Conservation (phyloP, 2,113 vertebrate genomes). For the Epinephelus fuscoguttatus region DNA sequence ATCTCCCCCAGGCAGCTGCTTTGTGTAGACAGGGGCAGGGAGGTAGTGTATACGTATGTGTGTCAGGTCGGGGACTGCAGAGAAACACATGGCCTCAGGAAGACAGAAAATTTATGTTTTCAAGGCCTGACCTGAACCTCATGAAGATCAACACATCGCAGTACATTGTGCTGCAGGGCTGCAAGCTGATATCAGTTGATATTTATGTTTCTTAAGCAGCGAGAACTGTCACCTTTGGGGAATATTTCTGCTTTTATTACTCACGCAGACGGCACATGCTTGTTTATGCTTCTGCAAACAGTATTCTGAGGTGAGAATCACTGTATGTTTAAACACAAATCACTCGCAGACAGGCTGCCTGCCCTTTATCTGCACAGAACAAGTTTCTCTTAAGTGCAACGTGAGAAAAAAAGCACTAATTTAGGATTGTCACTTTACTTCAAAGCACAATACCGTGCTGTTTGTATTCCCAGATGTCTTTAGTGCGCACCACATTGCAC, state of each 20-base stretch:
- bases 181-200: constrained; percentile 6
- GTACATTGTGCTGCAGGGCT: not conserved
- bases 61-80: not conserved
- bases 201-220: constrained; percentile 13
- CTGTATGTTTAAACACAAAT: constrained; percentile 33
- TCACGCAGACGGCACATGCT: not conserved
- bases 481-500: not conserved
- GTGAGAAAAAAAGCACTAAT: constrained; percentile 17
- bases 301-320: constrained; percentile 3
- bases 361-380: constrained; percentile 19
- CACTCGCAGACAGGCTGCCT: constrained; percentile 18
- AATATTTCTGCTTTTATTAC: constrained; percentile 4
- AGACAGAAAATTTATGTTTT: constrained; percentile 10
- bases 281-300: constrained; percentile 33
- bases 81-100: constrained; percentile 41
- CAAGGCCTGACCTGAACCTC: constrained; percentile 6
- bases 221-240: constrained; percentile 34
- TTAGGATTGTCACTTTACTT: constrained; percentile 27
- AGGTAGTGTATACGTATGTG: constrained; percentile 13
- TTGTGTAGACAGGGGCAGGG: constrained; percentile 35
- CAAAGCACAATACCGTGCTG: not conserved
- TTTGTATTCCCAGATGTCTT: constrained; percentile 1
- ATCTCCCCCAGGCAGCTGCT: constrained; percentile 54
- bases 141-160: constrained; percentile 30
- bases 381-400: not conserved